Evolutionary conservation across 2,888 invertebrate genomes (phyloP), one percentile per base, ranked within the genome.

Genomic region (Aquatica leii): DNA sequence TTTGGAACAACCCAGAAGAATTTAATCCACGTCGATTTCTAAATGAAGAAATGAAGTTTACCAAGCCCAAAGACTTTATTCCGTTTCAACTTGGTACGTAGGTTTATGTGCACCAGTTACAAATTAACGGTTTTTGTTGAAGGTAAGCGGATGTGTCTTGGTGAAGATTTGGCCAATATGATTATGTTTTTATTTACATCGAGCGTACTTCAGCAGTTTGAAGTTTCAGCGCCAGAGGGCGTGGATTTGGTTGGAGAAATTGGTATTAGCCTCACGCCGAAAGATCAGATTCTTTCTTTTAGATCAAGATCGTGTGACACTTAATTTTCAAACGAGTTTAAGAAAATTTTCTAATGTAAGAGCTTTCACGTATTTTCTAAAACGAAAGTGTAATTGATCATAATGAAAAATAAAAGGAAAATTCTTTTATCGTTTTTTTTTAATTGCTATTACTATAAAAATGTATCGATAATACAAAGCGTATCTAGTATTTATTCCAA

Each of bases 61-160:
- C 81, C 2, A 90, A 87, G 63, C 88, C 88, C 0, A 87, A 88
- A 48, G 84, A 88, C 59, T 93, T 94, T 73, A 87, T 94, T 72
- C 94, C 94, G 0, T 95, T 93, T 76, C 94, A 94, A 82, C 87
- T 87, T 66, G 95, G 94, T 92, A 78, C 66, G 64, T 52, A 18
- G 12, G 8, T 21, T 8, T 18, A n/a, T 46, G 3, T 5, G 15
- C 2, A 14, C 1, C 3, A 17, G 9, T 43, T 43, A 1, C 17
- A 43, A 8, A 5, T 43, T 12, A 17, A 3, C 4, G 11, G 18
- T 46, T 46, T 37, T 37, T 24, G 24, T 24, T 24, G 11, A 11
- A 93, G 93, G 93, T 15, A 93, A 93, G 77, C 86, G 94, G 31
- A 90, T 92, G 86, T 95, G 95, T 76, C 86, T 93, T 0, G 95